Percentiles rank a stretch among this genome's conserved stretches.
Conservation (phyloP, 2,888 invertebrate genomes). For the Pterostichus niger region DNA sequence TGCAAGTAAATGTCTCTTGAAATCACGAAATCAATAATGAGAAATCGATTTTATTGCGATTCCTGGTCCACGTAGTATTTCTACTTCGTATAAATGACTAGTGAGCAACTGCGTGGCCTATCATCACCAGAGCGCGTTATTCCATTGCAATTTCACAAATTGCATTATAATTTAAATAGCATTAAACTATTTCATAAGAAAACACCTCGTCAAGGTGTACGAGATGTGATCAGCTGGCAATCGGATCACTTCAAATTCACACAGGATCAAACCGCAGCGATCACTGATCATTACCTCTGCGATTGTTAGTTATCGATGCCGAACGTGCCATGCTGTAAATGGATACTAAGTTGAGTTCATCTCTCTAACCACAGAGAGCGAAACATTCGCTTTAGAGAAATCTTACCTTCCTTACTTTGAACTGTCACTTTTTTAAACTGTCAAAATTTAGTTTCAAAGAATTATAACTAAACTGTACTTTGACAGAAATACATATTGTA, state of each 20-base stretch:
- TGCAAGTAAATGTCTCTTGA: background rate
- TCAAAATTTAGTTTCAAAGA: too few relatives aligned
- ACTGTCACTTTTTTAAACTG: too few relatives aligned
- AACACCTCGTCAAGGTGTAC: constrained; percentile 46
- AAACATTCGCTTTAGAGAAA: background rate
- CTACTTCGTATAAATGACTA: background rate
- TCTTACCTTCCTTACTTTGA: background rate
- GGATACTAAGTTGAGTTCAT: background rate
- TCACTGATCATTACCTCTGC: constrained; percentile 16
- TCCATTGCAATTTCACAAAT: constrained; percentile 35
- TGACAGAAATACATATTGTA: too few relatives aligned
- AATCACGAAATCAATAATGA: too few relatives aligned
- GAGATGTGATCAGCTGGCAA: constrained; percentile 19
- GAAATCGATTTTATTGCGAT: too few relatives aligned
- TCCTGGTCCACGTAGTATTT: background rate
- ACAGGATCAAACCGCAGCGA: constrained; percentile 32
- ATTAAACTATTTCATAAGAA: constrained; percentile 47
- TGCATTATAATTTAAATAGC: constrained; percentile 50
- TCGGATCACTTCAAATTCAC: constrained; percentile 14
- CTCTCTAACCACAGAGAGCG: background rate
- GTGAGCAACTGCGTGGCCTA: background rate
- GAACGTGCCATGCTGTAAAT: constrained; percentile 46
- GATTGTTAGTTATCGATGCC: constrained; percentile 44
- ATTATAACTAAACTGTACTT: too few relatives aligned
- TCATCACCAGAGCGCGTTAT: background rate